Base-by-base conservation (phyloP, 2,888 invertebrate genomes). In the Apocheima hispidaria region DNA sequence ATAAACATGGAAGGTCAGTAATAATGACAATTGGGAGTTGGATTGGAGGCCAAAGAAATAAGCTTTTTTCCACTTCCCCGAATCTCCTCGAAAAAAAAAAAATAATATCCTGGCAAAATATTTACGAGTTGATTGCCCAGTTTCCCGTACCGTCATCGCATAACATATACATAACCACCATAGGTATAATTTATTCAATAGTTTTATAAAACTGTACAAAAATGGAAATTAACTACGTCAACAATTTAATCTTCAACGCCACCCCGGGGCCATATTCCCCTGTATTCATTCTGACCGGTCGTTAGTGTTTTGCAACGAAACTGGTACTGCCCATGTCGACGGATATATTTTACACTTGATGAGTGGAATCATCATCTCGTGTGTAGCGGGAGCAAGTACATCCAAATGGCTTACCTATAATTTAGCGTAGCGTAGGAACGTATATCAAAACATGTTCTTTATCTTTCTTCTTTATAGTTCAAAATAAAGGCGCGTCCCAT, bases 171-270 rank as follows among this genome's bases (percentile, higher is more conserved):
- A 38, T 16, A n/a, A 10, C 0, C 2, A 18, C n/a, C n/a, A n/a
- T 5, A 14, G 35, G 14, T 36, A 36, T 36, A 36, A 36, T 44
- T 44, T 44, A 6, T 28, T 14, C 12, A n/a, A 2, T 28, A 26
- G 14, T 14, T 23, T 46, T n/a, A 49, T 12, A 6, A 56, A 40
- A 21, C 9, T 40, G 30, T 18, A 40, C 35, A 30, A 43, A 53
- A 49, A 54, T 41, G 49, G 23, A 61, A 56, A 56, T 61, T 56
- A 61, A 52, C 23, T 50, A 16, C 55, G 56, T 56, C 52, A 56
- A 61, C 61, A 35, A 61, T 56, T 48, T 56, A 44, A 43, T 30
- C 46, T 23, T 21, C 16, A 10, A 36, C 51, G 38, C 21, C 21
- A 18, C 44, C 54, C 49, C 33, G 41, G 35, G 56, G 56, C 50